Conservation (phyloP, 2,888 invertebrate genomes). For the Heliconius sara region DNA sequence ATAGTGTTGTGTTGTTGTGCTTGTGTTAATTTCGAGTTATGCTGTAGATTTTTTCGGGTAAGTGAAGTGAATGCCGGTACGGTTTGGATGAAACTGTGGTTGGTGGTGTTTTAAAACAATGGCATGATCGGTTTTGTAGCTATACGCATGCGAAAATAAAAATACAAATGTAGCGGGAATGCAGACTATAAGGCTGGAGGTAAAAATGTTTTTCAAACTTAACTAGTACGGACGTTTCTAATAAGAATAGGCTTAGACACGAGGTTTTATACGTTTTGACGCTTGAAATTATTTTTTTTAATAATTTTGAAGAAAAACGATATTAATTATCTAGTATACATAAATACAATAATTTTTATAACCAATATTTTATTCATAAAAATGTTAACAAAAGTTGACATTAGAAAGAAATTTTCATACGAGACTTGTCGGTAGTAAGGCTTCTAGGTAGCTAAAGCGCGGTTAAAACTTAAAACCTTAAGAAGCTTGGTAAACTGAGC, state of each 20-base stretch:
- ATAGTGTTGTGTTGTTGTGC: slow-evolving; percentile 52
- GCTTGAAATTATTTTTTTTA: background rate
- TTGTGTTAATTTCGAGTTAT: slow-evolving; percentile 52
- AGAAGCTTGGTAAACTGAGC: background rate
- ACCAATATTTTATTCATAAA: background rate
- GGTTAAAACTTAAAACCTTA: slow-evolving; percentile 2
- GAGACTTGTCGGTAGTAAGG: background rate
- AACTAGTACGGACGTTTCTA: slow-evolving; percentile 22
- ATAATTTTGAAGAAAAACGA: background rate
- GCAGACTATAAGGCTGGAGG: slow-evolving; percentile 54
- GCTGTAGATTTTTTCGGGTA: slow-evolving; percentile 65
- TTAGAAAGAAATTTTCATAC: background rate
- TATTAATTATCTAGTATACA: background rate
- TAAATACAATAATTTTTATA: background rate
- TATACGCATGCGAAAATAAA: slow-evolving; percentile 67
- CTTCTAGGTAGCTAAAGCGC: slow-evolving; percentile 18
- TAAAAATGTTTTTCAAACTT: slow-evolving; percentile 47
- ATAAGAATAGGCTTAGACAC: slow-evolving; percentile 19
- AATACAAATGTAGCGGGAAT: slow-evolving; percentile 54
- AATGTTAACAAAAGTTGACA: background rate
- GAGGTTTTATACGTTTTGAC: background rate
- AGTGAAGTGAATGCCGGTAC: slow-evolving; percentile 75
- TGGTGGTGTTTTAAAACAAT: slow-evolving; percentile 76
- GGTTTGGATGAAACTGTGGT: slow-evolving; percentile 68
- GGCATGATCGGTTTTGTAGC: slow-evolving; percentile 65